Evolutionary conservation across 1,140 invertebrate species (phyloP).

Genomic region (Drosophila micromelanica): DNA sequence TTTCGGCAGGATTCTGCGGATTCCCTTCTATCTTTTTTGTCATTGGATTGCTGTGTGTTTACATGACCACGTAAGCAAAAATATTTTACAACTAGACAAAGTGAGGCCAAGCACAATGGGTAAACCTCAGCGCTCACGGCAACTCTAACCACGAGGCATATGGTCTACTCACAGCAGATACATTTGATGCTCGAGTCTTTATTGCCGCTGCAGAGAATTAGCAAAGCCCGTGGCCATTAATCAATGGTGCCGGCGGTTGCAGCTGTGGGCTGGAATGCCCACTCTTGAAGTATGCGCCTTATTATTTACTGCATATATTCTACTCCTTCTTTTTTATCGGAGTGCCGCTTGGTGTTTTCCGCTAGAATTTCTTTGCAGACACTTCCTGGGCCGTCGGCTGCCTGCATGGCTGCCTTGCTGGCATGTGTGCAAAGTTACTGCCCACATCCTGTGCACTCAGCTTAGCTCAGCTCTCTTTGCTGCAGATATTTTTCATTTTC

Average conservation of each 20-base stretch:
- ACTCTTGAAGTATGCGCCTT: constrained; percentile 53
- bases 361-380: constrained; percentile 55
- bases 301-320: constrained; percentile 56
- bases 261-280: constrained; percentile 19
- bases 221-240: constrained; percentile 52
- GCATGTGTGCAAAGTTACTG: constrained; percentile 71
- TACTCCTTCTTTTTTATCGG: not conserved
- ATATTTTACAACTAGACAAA: constrained; percentile 44
- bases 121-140: constrained; percentile 2
- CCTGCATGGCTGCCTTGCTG: constrained; percentile 42
- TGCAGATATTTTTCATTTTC: constrained; percentile 59
- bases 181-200: constrained; percentile 17
- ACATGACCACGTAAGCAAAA: constrained; percentile 57
- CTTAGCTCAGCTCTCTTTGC: constrained; percentile 37
- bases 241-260: constrained; percentile 38
- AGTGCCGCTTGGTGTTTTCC: constrained; percentile 44
- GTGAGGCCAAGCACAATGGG: constrained; percentile 22
- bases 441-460: constrained; percentile 58
- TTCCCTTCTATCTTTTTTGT: constrained; percentile 23
- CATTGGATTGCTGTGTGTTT: constrained; percentile 28
- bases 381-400: constrained; percentile 50
- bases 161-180: constrained; percentile 4
- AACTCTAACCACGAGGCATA: not conserved
- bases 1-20: constrained; percentile 54
- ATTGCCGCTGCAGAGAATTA: constrained; percentile 47